These are phyloP conservation scores for Drosophila prosaltans DNA, from an alignment of 1,140 invertebrate species.

Conservation along the genomic window DNA sequence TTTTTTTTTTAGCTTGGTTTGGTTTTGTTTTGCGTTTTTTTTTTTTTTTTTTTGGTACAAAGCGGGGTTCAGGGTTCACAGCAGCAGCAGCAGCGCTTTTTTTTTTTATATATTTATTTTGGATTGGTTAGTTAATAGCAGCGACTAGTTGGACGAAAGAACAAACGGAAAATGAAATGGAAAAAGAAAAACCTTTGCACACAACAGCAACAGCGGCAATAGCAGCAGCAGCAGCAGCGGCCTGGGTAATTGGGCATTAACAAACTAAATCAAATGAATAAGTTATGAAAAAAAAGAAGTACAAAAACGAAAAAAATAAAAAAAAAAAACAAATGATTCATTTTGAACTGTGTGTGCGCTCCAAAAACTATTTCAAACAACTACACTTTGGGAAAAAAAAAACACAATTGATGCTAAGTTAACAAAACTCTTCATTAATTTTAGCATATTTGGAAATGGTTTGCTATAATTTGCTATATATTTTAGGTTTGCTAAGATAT, in stretches of 20 bases:
- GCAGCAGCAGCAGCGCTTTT: slow-evolving; percentile 13
- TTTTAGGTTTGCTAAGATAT: no score
- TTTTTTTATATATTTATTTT: slow-evolving; percentile 11
- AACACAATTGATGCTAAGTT: no score
- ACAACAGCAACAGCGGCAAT: slow-evolving; percentile 55
- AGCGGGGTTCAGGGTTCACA: slow-evolving; percentile 33
- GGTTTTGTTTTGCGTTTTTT: slow-evolving; percentile 29
- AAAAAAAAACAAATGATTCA: not conserved
- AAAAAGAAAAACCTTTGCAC: slow-evolving; percentile 71
- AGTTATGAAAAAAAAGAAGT: not conserved
- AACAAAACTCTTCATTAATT: no score
- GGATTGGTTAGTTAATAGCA: slow-evolving; percentile 33
- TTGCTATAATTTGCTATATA: no score
- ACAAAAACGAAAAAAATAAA: not conserved
- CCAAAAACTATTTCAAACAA: slow-evolving; percentile 6
- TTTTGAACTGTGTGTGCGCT: not conserved
- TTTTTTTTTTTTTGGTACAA: slow-evolving; percentile 16
- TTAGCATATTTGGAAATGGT: no score
- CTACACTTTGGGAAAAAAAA: not conserved
- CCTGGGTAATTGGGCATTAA: slow-evolving; percentile 55
- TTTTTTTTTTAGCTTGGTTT: slow-evolving; percentile 34
- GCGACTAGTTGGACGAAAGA: slow-evolving; percentile 40
- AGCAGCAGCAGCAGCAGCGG: slow-evolving; percentile 30
- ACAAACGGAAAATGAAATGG: slow-evolving; percentile 18
- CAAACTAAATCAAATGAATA: slow-evolving; percentile 46